Base-by-base conservation (phyloP, 2,888 invertebrate genomes). In the Drosophila neonasuta region DNA sequence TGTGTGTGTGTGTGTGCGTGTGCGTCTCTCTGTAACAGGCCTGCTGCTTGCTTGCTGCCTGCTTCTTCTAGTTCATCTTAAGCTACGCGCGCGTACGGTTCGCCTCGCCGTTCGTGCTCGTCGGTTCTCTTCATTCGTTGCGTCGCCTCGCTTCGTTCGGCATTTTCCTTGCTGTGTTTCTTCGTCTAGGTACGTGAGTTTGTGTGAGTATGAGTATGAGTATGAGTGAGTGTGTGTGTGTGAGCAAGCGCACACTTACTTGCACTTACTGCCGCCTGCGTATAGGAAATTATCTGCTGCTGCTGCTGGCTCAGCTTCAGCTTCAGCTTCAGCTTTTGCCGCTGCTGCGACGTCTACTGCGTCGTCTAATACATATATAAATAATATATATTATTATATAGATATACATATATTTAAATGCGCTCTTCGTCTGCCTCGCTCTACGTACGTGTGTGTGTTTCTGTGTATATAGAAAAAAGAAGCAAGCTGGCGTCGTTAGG, bases 51-150 rank as follows among this genome's bases (percentile, higher is more conserved):
- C 78, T 55, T 80, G 83, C 67, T 74, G 86, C 85, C 82, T 84
- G 84, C 85, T 84, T 86, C 84, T 86, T 88, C 88, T 88, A 88
- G 89, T 89, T 82, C 79, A 83, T 89, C 89, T 88, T 88, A 88
- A 86, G 87, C 88, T 78, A 79, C 87, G 83, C 81, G 79, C 81
- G 80, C 79, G 88, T 80, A 80, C 88, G 85, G 79, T 78, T 80
- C 78, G 80, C 68, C 74, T 76, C 71, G 67, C 71, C 78, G 80
- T 79, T 78, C 63, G 76, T 69, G 65, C 68, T 66, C 69, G 61
- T 71, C 68, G 66, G 62, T 70, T 75, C 75, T 32, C 10, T 15
- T 46, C 24, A 68, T 24, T 87, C 66, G 77, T 71, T 61, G 56
- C 66, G 77, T 71, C 63, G 54, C 73, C 79, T 59, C 63, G 55